Percentiles rank a stretch among this genome's conserved stretches.
Conservation (phyloP, 35 echinoderm and acorn worm genomes). For the Eucidaris tribuloides region DNA sequence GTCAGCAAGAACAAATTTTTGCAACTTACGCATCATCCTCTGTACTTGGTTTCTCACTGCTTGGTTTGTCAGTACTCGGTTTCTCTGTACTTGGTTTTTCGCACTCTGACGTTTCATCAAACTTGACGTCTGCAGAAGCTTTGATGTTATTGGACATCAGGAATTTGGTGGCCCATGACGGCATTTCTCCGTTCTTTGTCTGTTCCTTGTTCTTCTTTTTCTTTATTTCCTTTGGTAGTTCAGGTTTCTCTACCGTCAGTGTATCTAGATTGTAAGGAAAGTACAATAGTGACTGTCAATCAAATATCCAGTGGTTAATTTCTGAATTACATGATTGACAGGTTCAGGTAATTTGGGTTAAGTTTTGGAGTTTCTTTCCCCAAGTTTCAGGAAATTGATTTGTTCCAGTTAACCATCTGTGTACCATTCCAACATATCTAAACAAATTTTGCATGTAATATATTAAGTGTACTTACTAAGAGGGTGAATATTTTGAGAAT, state of each 20-base stretch:
- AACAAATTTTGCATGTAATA: neutral
- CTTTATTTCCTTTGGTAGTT: slow-evolving; percentile 56
- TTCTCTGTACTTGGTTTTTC: too few relatives aligned
- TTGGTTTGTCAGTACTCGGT: too few relatives aligned
- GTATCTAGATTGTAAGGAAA: slow-evolving; percentile 43
- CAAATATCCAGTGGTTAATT: neutral
- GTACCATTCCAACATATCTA: neutral
- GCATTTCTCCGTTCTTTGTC: slow-evolving; percentile 89
- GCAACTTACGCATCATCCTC: too few relatives aligned
- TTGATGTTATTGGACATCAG: slow-evolving; percentile 78
- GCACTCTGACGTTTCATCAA: too few relatives aligned
- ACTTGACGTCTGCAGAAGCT: slow-evolving; percentile 57
- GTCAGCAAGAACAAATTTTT: too few relatives aligned
- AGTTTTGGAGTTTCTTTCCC: neutral
- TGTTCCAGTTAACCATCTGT: neutral
- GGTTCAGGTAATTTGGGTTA: neutral
- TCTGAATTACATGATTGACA: neutral
- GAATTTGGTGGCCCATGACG: slow-evolving; percentile 91
- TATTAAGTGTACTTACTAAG: too few relatives aligned
- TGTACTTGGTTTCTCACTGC: too few relatives aligned
- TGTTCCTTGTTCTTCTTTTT: slow-evolving; percentile 87
- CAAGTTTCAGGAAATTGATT: neutral
- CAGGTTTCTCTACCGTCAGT: slow-evolving; percentile 79
- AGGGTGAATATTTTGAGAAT: too few relatives aligned
- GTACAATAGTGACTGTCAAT: neutral